phyloP scores from a whole-genome alignment of 2,113 vertebrate species.

The Cavia aperea region DNA sequence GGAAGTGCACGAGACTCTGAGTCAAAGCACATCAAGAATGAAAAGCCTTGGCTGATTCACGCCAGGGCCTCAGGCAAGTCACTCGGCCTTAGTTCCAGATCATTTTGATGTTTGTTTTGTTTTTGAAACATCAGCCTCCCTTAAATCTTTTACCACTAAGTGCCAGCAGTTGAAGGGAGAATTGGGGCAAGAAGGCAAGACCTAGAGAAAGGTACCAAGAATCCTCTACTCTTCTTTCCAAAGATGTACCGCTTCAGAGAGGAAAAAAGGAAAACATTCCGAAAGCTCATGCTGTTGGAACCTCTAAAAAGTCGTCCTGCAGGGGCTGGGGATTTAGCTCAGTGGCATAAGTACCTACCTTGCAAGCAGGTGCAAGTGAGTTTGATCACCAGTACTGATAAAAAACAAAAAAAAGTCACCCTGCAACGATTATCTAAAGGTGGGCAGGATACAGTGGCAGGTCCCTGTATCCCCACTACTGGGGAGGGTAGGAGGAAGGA shows the following conservation, averaged over 20 bases:
- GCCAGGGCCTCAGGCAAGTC: conserved; percentile 28
- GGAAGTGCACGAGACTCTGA: conserved; percentile 53
- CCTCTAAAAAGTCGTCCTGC: not conserved
- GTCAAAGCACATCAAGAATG: conserved; percentile 42
- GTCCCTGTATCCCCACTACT: not conserved
- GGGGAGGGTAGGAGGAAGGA: not conserved
- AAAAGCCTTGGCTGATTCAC: conserved; percentile 52
- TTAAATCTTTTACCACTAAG: not conserved
- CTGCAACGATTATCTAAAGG: not conserved
- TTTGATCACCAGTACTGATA: no score
- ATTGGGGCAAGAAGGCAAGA: not conserved
- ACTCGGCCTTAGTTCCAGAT: conserved; percentile 1
- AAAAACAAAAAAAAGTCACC: not conserved
- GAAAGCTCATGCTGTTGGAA: not conserved
- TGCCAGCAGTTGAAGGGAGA: not conserved
- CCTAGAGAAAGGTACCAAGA: accelerated
- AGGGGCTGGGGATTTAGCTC: not conserved
- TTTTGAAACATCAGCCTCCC: not conserved
- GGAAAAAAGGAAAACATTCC: not conserved
- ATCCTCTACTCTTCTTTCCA: not conserved
- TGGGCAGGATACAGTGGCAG: not conserved
- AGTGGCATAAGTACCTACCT: no score
- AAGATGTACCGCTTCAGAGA: not conserved
- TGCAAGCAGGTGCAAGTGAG: no score
- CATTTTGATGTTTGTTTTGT: not conserved